A percentile compares a stretch with the other conserved stretches of the same genome.
These are phyloP conservation scores for Tetraodon nigroviridis DNA, from an alignment of 2,113 vertebrate species.

Conservation along the genomic window DNA sequence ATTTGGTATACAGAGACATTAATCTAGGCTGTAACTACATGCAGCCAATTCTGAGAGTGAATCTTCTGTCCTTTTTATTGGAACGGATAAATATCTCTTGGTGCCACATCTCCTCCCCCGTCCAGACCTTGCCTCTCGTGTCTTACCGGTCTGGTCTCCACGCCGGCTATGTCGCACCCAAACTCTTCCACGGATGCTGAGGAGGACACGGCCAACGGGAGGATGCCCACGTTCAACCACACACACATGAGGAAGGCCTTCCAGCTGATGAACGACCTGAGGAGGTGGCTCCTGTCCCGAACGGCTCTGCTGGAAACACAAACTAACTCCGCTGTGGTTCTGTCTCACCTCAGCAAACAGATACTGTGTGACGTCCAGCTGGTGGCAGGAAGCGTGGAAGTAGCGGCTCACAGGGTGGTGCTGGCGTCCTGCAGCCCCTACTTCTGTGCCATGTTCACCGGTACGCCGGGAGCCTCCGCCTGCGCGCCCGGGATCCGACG, in stretches of 20 bases:
- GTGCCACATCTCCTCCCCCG: not conserved
- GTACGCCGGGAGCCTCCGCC: slow-evolving; percentile 62
- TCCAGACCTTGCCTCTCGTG: slow-evolving; percentile 45
- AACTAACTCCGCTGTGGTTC: not conserved
- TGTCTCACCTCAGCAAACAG: slow-evolving; percentile 76
- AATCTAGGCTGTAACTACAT: too few species aligned
- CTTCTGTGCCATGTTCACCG: slow-evolving; percentile 98
- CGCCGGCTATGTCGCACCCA: slow-evolving; percentile 43
- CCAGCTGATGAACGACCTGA: slow-evolving; percentile 91
- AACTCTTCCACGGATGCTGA: slow-evolving; percentile 69
- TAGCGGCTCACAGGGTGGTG: slow-evolving; percentile 91
- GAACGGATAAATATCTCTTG: too few species aligned
- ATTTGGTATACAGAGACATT: too few species aligned
- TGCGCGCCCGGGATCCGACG: not conserved
- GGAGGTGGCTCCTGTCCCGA: slow-evolving; percentile 78
- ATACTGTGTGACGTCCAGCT: slow-evolving; percentile 94
- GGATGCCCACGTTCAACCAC: slow-evolving; percentile 81
- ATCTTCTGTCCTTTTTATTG: too few species aligned
- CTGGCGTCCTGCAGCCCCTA: slow-evolving; percentile 94
- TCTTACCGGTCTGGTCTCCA: slow-evolving; percentile 52
- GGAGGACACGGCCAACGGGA: slow-evolving; percentile 80
- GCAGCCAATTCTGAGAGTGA: too few species aligned
- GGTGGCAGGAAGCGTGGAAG: slow-evolving; percentile 84
- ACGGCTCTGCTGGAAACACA: too few species aligned
- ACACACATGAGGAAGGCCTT: slow-evolving; percentile 94